These are phyloP conservation scores for Cotesia chilonis DNA, from an alignment of 1,140 invertebrate species.

Conservation along the genomic window DNA sequence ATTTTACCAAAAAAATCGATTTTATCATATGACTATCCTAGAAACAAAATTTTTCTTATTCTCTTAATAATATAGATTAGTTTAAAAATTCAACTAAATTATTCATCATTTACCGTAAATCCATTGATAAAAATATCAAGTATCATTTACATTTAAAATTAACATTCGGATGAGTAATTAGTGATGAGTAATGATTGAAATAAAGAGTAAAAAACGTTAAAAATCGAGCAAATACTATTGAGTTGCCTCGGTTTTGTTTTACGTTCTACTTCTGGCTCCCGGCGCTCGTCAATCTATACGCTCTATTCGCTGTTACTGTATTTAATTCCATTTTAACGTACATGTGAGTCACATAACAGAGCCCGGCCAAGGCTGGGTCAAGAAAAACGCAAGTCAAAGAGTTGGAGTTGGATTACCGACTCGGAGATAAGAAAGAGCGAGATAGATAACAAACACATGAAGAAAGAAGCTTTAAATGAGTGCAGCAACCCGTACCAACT, in stretches of 20 bases:
- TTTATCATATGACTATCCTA: no score
- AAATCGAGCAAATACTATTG: neutral
- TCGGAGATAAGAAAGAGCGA: conserved; percentile 13
- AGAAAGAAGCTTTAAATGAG: conserved; percentile 23
- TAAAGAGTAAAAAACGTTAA: neutral
- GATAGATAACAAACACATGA: conserved; percentile 12
- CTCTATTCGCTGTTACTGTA: no score
- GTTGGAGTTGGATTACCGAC: no score
- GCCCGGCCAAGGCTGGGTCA: conserved; percentile 29
- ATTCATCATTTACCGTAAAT: no score
- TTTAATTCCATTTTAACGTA: no score
- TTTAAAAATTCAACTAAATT: no score
- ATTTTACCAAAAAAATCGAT: no score
- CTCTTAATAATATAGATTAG: no score
- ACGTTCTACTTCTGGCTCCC: conserved; percentile 33
- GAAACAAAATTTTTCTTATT: no score
- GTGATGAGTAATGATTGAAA: neutral
- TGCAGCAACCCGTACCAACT: conserved; percentile 28
- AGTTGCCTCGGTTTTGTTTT: conserved; percentile 38
- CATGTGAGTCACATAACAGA: conserved; percentile 22
- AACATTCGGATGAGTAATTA: neutral
- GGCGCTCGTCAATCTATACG: neutral
- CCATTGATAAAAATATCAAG: no score
- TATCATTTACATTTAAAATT: neutral
- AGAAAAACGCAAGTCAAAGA: conserved; percentile 12